A percentile compares a stretch with the other conserved stretches of the same genome.
Conservation (phyloP, 2,888 invertebrate genomes). For the Amorpha juglandis region DNA sequence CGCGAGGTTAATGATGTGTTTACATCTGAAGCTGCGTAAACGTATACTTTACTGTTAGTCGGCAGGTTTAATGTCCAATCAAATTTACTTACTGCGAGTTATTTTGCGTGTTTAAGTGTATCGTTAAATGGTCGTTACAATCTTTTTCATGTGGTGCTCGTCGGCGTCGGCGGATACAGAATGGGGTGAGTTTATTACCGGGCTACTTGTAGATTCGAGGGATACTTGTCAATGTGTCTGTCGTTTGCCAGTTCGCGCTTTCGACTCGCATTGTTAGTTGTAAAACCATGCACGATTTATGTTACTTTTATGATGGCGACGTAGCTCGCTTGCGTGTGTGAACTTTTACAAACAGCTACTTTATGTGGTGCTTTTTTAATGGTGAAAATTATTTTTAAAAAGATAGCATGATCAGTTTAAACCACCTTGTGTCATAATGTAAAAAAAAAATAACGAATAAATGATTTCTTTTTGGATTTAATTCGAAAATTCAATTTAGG, state of each 20-base stretch:
- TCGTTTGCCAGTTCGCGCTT: conserved; percentile 33
- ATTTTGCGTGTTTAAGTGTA: conserved; percentile 68
- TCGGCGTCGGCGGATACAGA: conserved; percentile 69
- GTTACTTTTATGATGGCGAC: conserved; percentile 40
- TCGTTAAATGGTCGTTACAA: conserved; percentile 76
- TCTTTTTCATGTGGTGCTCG: conserved; percentile 80
- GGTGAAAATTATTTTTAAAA: neutral
- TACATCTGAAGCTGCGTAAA: conserved; percentile 48
- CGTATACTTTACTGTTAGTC: conserved; percentile 57
- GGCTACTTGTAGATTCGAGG: conserved; percentile 71
- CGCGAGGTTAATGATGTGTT: conserved; percentile 53
- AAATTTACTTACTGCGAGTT: conserved; percentile 61
- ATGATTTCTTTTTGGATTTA: no score
- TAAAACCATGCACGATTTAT: conserved; percentile 51
- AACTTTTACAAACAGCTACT: neutral
- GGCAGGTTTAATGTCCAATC: conserved; percentile 70
- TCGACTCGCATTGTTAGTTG: conserved; percentile 42
- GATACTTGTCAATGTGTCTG: conserved; percentile 37
- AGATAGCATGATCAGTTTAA: no score
- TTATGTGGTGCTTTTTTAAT: neutral
- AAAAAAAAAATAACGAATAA: no score
- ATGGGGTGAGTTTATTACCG: conserved; percentile 84
- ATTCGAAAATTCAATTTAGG: no score
- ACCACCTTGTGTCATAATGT: no score
- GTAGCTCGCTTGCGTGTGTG: conserved; percentile 29